Evolutionary conservation across 2,113 vertebrate species (phyloP).

Genomic region (Leucoraja erinaceus): DNA sequence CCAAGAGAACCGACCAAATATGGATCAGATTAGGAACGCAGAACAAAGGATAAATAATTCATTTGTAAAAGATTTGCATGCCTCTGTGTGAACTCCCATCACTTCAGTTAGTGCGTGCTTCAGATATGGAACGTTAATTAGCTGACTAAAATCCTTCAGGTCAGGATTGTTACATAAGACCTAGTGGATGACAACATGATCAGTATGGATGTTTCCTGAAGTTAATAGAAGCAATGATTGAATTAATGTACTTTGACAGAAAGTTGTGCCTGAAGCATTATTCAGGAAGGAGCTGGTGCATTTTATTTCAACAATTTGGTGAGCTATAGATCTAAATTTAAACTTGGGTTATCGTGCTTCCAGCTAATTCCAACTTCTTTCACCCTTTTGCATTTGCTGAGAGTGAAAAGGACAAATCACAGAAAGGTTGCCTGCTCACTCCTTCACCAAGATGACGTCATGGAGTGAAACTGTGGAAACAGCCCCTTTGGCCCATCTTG

Average conservation of each 20-base stretch:
- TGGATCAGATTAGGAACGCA: not conserved
- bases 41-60: not conserved
- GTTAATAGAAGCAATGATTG: constrained; percentile 10
- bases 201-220: constrained; percentile 4
- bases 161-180: not conserved
- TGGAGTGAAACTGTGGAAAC: too few species aligned
- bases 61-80: not conserved
- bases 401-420: not conserved
- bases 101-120: not conserved
- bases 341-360: not conserved
- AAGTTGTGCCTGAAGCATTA: not conserved
- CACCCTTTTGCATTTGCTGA: not conserved
- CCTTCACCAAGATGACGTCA: not conserved
- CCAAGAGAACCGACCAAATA: not conserved
- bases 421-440: not conserved
- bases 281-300: not conserved
- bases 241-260: constrained; percentile 18
- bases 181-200: not conserved
- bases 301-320: not conserved
- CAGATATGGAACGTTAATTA: constrained; percentile 20
- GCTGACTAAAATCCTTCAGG: not conserved
- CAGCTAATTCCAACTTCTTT: not conserved
- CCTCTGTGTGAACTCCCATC: not conserved
- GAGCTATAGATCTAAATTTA: constrained; percentile 17
- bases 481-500: too few species aligned